Base-by-base conservation (phyloP, 37 sponge, comb jelly and placozoan species). In the Haliclona indistincta region DNA sequence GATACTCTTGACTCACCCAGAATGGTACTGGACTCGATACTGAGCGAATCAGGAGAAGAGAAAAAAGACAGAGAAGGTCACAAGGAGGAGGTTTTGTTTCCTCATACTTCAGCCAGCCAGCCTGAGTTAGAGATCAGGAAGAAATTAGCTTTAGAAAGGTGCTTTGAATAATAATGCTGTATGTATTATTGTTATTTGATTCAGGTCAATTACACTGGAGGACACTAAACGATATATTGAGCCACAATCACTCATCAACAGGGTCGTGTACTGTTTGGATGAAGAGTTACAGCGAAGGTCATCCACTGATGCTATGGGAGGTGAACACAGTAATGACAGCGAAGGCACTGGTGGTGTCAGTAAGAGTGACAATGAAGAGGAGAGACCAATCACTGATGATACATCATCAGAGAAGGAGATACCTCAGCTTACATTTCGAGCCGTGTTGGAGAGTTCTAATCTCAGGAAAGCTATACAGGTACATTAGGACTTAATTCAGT, bases 401-500 rank as follows among this genome's bases (percentile, higher is more conserved):
- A 30, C 2, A 34, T 67, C 20, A 11, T 38, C 20, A 15, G 62
- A 63, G 23, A 36, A 74, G 8, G 58, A 54, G 17, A 71, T 34
- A 45, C 32, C 67, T 22, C 36, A 44, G 2, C 62, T 93, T 19
- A 42, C 33, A 34, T 89, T 93, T 73, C 83, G 89, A 22, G 81
- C 89, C 1, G 71, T 86, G 43, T 81, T 82, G 62, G 94, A 93
- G 56, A 77, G 89, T 73, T 89, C 89, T 3, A 93, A 93, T 41
- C 72, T 93, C 61, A 68, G 89, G 33, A 93, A 78, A 43, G 94
- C 81, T 5, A 80, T 93, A 26, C 84, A 86, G 79, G 94, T 85
- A 38, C 33, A 78, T 53, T 26, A 26, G 2, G 7, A n/a, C 43
- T 36, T 10, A 20, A 29, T 17, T 22, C 28, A 42, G 6, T 71